Conservation (phyloP, 2,797 vertebrate genomes). For the Pipistrellus kuhlii region DNA sequence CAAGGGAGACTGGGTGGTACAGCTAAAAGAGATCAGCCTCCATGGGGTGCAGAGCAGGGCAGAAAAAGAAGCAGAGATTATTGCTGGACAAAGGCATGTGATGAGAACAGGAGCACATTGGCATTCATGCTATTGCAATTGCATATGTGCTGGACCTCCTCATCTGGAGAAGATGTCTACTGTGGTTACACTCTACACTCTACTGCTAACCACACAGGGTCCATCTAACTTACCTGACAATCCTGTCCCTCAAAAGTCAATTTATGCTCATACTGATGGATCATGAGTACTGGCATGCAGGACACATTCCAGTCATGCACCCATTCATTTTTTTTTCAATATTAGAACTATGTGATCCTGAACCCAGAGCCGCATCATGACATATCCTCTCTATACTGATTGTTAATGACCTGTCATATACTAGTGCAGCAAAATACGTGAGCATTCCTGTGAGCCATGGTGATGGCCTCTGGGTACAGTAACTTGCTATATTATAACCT, state of each 20-base stretch:
- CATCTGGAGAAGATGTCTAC: background rate
- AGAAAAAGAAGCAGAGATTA: background rate
- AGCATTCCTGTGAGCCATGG: background rate
- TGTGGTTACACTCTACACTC: background rate
- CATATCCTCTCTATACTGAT: background rate
- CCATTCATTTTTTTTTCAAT: constrained; percentile 30
- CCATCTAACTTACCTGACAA: background rate
- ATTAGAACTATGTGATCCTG: constrained; percentile 13
- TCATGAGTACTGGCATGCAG: background rate
- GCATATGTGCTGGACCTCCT: background rate
- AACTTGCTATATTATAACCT: background rate
- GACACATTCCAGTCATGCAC: background rate
- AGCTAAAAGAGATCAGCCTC: constrained; percentile 12
- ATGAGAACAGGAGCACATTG: background rate
- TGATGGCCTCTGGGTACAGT: background rate
- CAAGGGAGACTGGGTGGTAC: background rate
- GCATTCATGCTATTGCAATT: background rate
- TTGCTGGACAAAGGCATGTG: background rate
- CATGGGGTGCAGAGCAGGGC: background rate
- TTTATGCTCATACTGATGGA: background rate
- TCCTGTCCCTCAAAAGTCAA: background rate
- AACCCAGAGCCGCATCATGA: background rate
- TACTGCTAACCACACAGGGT: background rate
- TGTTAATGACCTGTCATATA: background rate
- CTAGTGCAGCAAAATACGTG: background rate